Evolutionary conservation across 2,113 vertebrate species (phyloP).

Genomic region (Peromyscus maniculatus): DNA sequence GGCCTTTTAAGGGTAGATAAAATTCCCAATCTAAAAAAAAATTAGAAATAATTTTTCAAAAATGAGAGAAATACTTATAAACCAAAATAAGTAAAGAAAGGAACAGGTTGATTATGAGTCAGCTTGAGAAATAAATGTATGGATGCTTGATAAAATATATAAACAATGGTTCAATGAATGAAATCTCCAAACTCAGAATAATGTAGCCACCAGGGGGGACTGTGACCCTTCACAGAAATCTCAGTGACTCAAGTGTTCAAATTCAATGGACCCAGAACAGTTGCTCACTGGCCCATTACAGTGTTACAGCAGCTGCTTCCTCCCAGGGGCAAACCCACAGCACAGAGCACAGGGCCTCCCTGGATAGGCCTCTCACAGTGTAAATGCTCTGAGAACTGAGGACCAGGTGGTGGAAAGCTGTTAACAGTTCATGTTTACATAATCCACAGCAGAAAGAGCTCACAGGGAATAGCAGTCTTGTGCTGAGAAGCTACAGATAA

Average conservation of each 20-base stretch:
- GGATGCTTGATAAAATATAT: neutral
- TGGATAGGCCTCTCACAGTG: no score
- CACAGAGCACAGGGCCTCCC: no score
- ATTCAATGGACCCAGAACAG: neutral
- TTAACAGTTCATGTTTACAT: no score
- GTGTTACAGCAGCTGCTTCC: neutral
- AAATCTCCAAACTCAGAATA: accelerated
- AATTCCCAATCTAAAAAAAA: neutral
- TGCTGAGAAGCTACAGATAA: no score
- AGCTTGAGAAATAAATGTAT: neutral
- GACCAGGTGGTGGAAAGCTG: no score
- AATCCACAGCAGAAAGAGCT: no score
- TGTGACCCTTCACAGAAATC: neutral
- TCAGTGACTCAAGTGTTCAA: neutral
- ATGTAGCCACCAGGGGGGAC: neutral
- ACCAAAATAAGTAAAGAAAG: neutral
- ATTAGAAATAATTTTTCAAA: neutral
- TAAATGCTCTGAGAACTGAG: no score
- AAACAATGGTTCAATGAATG: neutral
- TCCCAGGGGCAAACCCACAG: no score
- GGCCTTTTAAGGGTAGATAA: neutral
- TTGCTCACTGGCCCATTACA: neutral
- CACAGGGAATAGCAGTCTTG: no score
- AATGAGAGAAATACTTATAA: neutral
- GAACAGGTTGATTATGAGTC: neutral